These are phyloP conservation scores for Zaprionus inermis DNA, from an alignment of 1,140 invertebrate species.

Conservation along the genomic window DNA sequence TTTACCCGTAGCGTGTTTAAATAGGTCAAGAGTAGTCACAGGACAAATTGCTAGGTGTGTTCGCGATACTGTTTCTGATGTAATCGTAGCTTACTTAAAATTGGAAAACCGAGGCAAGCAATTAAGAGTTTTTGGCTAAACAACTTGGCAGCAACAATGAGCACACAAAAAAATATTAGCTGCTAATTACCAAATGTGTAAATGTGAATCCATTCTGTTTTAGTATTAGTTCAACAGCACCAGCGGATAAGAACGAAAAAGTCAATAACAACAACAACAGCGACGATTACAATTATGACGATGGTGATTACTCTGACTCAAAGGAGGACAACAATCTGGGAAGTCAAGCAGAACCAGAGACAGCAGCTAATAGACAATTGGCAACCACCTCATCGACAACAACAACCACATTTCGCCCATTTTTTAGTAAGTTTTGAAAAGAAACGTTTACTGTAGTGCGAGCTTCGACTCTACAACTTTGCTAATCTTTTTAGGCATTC, in stretches of 20 bases:
- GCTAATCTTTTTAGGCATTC: conserved; percentile 53
- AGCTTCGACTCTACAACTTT: too few species aligned
- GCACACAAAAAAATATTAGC: conserved; percentile 17
- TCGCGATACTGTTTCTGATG: conserved; percentile 43
- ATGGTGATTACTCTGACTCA: conserved; percentile 59
- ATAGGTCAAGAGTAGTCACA: conserved; percentile 74
- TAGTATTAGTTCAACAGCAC: conserved; percentile 72
- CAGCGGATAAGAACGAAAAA: conserved; percentile 45
- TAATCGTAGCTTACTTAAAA: conserved; percentile 55
- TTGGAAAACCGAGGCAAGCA: conserved; percentile 32
- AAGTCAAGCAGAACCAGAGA: conserved; percentile 37
- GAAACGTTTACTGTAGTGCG: too few species aligned
- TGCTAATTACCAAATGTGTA: conserved; percentile 40
- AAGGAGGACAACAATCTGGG: conserved; percentile 17
- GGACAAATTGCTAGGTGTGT: conserved; percentile 76
- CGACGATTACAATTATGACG: conserved; percentile 43
- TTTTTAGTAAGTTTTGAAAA: conserved; percentile 58
- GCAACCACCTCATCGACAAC: conserved; percentile 49
- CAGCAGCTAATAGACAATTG: conserved; percentile 62
- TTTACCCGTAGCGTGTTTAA: conserved; percentile 34
- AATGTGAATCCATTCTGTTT: conserved; percentile 16
- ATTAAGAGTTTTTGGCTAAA: conserved; percentile 43
- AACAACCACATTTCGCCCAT: conserved; percentile 69
- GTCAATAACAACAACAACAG: conserved; percentile 30
- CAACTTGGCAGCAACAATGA: conserved; percentile 38